A percentile compares a stretch with the other conserved stretches of the same genome.
These are phyloP conservation scores for Anthoscopus minutus DNA, from an alignment of 2,113 vertebrate species.

Conservation along the genomic window DNA sequence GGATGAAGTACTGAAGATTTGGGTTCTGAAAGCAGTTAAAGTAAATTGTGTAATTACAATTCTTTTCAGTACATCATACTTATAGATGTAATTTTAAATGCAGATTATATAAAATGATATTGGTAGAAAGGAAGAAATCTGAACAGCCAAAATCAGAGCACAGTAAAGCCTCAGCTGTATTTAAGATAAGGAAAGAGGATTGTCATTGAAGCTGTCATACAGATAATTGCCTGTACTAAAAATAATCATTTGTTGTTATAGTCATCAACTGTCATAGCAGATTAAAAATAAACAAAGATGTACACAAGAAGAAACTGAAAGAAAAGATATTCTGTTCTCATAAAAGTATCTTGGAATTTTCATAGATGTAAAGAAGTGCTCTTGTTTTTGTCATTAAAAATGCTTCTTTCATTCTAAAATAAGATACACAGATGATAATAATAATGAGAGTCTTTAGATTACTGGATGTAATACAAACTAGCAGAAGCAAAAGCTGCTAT, in stretches of 20 bases:
- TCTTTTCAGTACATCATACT: neutral
- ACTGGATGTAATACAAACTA: neutral
- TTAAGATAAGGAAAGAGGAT: constrained; percentile 7
- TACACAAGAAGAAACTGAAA: neutral
- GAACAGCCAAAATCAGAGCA: neutral
- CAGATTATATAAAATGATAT: neutral
- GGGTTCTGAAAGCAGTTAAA: neutral
- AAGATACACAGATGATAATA: neutral
- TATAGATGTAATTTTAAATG: neutral
- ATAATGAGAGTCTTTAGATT: neutral
- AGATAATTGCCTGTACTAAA: constrained; percentile 29
- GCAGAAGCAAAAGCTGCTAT: neutral
- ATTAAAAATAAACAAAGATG: neutral
- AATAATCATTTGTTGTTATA: constrained; percentile 11
- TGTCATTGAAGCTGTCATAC: constrained; percentile 19
- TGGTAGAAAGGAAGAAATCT: neutral
- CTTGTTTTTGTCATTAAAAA: neutral
- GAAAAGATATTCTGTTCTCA: neutral
- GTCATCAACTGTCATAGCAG: neutral
- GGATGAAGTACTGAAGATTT: neutral
- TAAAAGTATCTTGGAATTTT: neutral
- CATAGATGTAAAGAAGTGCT: neutral
- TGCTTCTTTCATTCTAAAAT: neutral
- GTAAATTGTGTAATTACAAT: neutral
- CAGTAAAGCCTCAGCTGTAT: neutral